Conservation (phyloP, 2,797 vertebrate species). For the Tarsius wallacei region DNA sequence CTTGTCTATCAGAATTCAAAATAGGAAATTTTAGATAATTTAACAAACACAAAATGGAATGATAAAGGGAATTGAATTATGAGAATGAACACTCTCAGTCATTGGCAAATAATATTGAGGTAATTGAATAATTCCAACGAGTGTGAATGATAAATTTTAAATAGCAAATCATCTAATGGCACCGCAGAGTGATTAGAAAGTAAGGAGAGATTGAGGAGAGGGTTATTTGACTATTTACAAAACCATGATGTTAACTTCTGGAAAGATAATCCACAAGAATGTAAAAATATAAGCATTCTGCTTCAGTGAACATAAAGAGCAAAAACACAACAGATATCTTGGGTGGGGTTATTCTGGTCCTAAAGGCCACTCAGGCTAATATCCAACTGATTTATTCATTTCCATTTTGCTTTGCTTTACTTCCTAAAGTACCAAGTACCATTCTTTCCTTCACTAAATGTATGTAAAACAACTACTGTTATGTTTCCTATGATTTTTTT, state of each 20-base stretch:
- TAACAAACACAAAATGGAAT: constrained; percentile 33
- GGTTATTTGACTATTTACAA: neutral
- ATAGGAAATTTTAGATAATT: constrained; percentile 24
- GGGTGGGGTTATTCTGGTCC: neutral
- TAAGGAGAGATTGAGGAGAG: neutral
- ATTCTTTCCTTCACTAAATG: neutral
- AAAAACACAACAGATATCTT: neutral
- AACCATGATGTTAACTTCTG: constrained; percentile 4
- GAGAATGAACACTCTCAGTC: neutral
- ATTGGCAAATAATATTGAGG: neutral
- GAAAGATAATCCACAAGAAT: neutral
- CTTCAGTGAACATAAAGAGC: neutral
- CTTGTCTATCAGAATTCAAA: constrained; percentile 48
- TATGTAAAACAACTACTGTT: neutral
- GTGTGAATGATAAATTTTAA: constrained; percentile 39
- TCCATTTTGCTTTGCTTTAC: neutral
- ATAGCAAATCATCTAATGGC: neutral
- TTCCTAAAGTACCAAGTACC: neutral
- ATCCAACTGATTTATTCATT: neutral
- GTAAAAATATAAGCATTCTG: neutral
- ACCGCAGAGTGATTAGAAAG: neutral
- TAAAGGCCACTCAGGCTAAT: neutral
- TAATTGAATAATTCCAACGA: constrained; percentile 30
- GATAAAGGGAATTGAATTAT: constrained; percentile 42
- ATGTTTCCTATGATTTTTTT: neutral